Evolutionary conservation across 64 coral and sea anemone species (phyloP), one percentile per base, ranked within the genome.

Genomic region (Stichodactyla mertensii): DNA sequence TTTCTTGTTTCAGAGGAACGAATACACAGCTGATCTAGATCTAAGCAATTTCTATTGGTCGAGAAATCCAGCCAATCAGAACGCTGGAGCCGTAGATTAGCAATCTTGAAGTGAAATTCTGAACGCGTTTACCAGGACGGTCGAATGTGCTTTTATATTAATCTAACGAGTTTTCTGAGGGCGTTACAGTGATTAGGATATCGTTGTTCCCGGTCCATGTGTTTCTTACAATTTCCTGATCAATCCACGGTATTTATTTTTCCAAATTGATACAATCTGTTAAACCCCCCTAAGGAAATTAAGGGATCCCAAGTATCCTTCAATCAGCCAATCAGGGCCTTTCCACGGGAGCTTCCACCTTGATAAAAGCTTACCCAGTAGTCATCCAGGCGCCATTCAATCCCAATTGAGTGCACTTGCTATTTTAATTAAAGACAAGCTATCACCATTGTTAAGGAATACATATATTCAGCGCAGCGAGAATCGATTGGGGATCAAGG

Each of bases 241-340:
- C 78, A 81, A 81, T 81, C 52, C 78, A 53, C 78, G 53, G 78
- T 81, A 81, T 81, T 81, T 81, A 81, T 81, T 81, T 81, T 52
- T 55, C 51, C 51, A 81, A 81, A 81, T 81, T 81, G 78, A 81
- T 81, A 81, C 78, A 81, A 81, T 81, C 78, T 81, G 78, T 81
- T 81, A 81, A 81, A 81, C 78, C 78, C 78, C 78, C 78, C 78
- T 74, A 81, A 81, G 78, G 78, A 81, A 81, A 81, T 81, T 81
- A 81, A 81, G 53, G 78, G 78, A 81, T 81, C 78, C 78, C 36
- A 81, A 81, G 78, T 81, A 81, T 81, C 78, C 53, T 81, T 13
- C 31, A 19, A 81, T 53, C 1, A 55, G 26, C 78, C 78, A 81
- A 81, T 81, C 51, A 81, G 51, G 54, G 51, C 15, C 12, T 20